A percentile compares a stretch with the other conserved stretches of the same genome.
These are phyloP conservation scores for Macroramphosus scolopax DNA, from an alignment of 2,797 vertebrate genomes.

Conservation along the genomic window DNA sequence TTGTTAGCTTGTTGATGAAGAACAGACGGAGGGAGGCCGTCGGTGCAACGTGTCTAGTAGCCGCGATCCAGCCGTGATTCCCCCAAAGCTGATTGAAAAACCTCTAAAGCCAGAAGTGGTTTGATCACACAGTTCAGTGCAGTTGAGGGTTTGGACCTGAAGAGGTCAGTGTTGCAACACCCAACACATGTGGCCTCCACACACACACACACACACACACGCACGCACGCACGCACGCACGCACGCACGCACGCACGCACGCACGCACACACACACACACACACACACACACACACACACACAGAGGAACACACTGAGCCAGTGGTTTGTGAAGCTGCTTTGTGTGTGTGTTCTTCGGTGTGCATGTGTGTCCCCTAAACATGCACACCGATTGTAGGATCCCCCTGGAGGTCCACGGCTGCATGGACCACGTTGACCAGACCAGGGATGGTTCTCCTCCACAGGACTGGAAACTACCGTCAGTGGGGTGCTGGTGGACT, in stretches of 20 bases:
- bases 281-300: not conserved
- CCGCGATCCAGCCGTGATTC: slow-evolving; percentile 25
- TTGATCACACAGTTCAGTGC: slow-evolving; percentile 9
- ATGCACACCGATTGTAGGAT: too few relatives aligned
- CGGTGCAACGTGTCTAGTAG: slow-evolving; percentile 4
- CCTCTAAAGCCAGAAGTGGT: not conserved
- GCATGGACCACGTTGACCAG: too few relatives aligned
- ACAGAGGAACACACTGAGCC: not conserved
- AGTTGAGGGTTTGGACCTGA: slow-evolving; percentile 42
- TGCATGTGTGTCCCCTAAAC: not conserved
- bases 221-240: too few relatives aligned
- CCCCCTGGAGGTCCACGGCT: too few relatives aligned
- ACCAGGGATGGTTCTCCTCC: too few relatives aligned
- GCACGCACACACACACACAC: not conserved
- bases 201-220: too few relatives aligned
- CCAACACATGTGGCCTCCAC: not conserved
- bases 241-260: too few relatives aligned
- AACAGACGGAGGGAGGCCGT: not conserved
- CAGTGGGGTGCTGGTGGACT: too few relatives aligned
- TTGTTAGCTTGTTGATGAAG: too few relatives aligned
- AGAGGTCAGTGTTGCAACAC: slow-evolving; percentile 59
- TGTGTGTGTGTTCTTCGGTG: not conserved
- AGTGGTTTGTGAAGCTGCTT: not conserved
- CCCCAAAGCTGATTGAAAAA: slow-evolving; percentile 9
- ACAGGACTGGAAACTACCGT: too few relatives aligned